Base-by-base conservation (phyloP, 2,113 vertebrate species). In the Myxocyprinus asiaticus region DNA sequence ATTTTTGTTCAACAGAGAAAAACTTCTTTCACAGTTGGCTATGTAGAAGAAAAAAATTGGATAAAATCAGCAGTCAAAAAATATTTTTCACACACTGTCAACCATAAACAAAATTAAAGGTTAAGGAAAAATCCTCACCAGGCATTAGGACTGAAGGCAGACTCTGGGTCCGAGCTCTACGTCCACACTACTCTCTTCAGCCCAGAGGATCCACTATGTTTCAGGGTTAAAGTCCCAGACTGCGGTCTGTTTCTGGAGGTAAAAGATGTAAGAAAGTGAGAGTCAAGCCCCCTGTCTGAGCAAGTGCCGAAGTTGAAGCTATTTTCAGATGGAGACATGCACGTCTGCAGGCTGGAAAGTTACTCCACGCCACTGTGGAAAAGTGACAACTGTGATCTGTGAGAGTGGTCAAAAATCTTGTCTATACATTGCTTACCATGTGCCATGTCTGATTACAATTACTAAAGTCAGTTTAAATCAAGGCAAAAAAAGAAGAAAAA, bases 271-370 rank as follows among this genome's bases (percentile, higher is more conserved):
- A 87, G 85, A 90, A 87, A 88, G 87, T 83, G 51, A 85, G 77
- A 79, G 76, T n/a, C 47, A 84, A 67, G 86, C 91, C 85, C 87
- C 89, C 86, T 77, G 87, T 75, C 55, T 43, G 82, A 76, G 66
- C 83, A 87, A 82, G 86, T 71, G 79, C 51, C 84, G 89, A 83
- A 62, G 87, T 90, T 79, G 77, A 87, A 92, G 91, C 89, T 95
- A 94, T 96, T 95, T 95, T 91, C 93, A 94, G 93, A 86, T 62
- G 91, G 84, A 89, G 88, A 87, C 71, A 82, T 82, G 84, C 66
- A 93, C 87, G 88, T 86, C 90, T 85, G 77, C 69, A 70, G 77
- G 84, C 74, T 85, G 77, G 83, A 86, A 86, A 88, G 84, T 85
- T 84, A 85, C 83, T 86, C 84, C 75, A 8, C 8, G 75, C 72